Conservation (phyloP, 2,797 vertebrate genomes). For the Dipus sagitta region DNA sequence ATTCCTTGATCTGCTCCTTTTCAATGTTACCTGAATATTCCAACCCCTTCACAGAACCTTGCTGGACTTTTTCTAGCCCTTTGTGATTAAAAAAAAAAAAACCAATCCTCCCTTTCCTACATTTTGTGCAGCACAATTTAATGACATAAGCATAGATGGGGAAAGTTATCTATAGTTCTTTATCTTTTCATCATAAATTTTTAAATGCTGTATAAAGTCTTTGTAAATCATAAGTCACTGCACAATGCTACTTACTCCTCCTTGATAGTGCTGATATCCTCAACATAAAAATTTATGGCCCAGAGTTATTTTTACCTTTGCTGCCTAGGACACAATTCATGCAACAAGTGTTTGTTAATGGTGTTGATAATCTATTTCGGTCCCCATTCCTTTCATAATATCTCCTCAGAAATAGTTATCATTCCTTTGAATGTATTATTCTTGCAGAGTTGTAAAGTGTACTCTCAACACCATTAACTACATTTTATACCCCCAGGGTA, state of each 20-base stretch:
- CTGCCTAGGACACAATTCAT: not conserved
- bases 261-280: not conserved
- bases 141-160: not conserved
- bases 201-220: not conserved
- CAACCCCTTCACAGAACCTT: not conserved
- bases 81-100: not conserved
- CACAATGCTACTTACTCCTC: not conserved
- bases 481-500: not conserved
- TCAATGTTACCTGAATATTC: not conserved
- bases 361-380: not conserved
- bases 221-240: not conserved
- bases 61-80: not conserved
- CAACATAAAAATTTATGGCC: not conserved
- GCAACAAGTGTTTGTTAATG: not conserved
- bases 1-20: not conserved
- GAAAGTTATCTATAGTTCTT: not conserved
- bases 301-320: conserved; percentile 6
- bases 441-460: not conserved
- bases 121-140: not conserved
- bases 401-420: not conserved
- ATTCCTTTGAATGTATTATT: not conserved
- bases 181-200: not conserved
- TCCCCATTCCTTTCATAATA: not conserved
- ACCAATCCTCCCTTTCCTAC: no score
- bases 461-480: not conserved